Evolutionary conservation across 2,113 vertebrate genomes (phyloP).

Genomic region (Sardina pilchardus): DNA sequence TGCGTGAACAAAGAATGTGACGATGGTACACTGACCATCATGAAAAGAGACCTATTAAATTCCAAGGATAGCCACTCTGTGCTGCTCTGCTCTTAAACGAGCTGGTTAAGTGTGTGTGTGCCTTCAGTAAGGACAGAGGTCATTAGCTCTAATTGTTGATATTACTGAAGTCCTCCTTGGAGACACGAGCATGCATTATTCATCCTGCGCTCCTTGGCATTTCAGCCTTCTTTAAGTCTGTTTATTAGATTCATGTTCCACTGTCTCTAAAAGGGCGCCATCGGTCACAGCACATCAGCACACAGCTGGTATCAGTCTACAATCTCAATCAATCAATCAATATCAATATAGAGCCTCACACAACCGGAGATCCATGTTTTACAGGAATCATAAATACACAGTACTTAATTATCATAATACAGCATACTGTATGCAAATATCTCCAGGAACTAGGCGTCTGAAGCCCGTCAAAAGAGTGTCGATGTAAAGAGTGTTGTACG

Average conservation of each 20-base stretch:
- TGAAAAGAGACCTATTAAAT: neutral
- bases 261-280: constrained; percentile 26
- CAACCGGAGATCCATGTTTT: too few species aligned
- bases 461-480: too few species aligned
- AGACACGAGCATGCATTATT: constrained; percentile 54
- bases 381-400: neutral
- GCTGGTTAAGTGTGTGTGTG: constrained; percentile 45
- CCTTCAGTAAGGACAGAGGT: constrained; percentile 43
- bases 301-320: neutral
- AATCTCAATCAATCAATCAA: too few species aligned
- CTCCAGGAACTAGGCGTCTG: too few species aligned
- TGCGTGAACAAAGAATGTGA: neutral
- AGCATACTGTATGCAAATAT: neutral
- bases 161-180: constrained; percentile 51
- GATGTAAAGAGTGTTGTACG: too few species aligned
- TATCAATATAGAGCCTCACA: too few species aligned
- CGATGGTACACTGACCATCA: neutral
- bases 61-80: neutral
- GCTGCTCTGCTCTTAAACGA: neutral
- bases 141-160: constrained; percentile 54
- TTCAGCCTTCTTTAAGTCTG: constrained; percentile 37
- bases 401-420: neutral
- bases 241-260: constrained; percentile 49
- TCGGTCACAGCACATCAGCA: neutral
- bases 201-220: constrained; percentile 39